Conservation (phyloP, 2,888 invertebrate species). For the Xylocampa areola region DNA sequence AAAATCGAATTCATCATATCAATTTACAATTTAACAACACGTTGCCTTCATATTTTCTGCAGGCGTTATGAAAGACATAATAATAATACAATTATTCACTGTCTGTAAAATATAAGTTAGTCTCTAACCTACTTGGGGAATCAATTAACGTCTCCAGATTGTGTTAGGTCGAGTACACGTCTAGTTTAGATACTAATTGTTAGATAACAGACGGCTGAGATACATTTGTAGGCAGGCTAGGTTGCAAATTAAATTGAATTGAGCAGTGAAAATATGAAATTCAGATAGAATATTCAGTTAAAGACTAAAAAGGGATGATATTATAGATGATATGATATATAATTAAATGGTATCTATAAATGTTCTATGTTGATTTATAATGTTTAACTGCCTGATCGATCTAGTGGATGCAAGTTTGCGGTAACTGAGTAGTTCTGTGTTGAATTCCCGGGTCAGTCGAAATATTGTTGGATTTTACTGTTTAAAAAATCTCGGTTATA, state of each 20-base stretch:
- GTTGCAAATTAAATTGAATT: slow-evolving; percentile 8
- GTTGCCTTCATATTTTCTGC: slow-evolving; percentile 5
- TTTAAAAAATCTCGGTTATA: too few relatives aligned
- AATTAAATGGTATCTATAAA: too few relatives aligned
- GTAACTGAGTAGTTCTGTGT: too few relatives aligned
- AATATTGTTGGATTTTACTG: too few relatives aligned
- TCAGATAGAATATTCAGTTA: too few relatives aligned
- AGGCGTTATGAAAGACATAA: slow-evolving; percentile 14
- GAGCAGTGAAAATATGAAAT: background rate
- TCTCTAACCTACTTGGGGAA: background rate
- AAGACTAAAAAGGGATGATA: too few relatives aligned
- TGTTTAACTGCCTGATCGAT: too few relatives aligned
- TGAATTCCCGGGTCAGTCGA: too few relatives aligned
- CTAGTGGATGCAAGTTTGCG: too few relatives aligned
- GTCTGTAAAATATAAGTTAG: slow-evolving; percentile 1
- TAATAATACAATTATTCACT: too few relatives aligned
- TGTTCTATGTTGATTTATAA: too few relatives aligned
- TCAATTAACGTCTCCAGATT: slow-evolving; percentile 10
- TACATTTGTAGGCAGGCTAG: background rate
- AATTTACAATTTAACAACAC: background rate
- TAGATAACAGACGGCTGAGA: slow-evolving; percentile 7
- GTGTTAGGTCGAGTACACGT: slow-evolving; percentile 16
- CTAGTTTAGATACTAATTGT: slow-evolving; percentile 12
- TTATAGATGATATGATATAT: too few relatives aligned
- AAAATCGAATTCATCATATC: background rate